Conservation (phyloP, 2,888 invertebrate species). For the Escarpia spicata region DNA sequence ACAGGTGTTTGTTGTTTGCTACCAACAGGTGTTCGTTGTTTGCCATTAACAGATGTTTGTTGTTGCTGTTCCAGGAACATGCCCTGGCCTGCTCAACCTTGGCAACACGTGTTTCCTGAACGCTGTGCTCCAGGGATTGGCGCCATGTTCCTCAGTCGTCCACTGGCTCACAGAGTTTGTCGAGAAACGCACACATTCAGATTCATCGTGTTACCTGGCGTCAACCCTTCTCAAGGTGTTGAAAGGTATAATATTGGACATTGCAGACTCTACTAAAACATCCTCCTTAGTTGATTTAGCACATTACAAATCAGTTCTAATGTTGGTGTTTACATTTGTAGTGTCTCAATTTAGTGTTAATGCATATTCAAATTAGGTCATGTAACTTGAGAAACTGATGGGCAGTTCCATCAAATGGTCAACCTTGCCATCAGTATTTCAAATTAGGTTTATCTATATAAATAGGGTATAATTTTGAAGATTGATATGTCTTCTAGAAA, state of each 20-base stretch:
- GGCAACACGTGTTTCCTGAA: slow-evolving; percentile 94
- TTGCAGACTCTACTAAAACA: no score
- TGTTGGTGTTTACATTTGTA: neutral
- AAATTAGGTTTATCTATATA: no score
- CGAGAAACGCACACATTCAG: slow-evolving; percentile 31
- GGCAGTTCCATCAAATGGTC: no score
- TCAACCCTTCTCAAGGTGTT: slow-evolving; percentile 50
- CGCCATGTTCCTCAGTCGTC: slow-evolving; percentile 85
- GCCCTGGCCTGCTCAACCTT: slow-evolving; percentile 83
- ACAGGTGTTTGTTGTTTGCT: neutral
- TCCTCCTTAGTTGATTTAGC: neutral
- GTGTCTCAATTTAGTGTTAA: no score
- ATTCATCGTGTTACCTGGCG: slow-evolving; percentile 45
- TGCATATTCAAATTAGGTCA: neutral
- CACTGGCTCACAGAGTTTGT: slow-evolving; percentile 77
- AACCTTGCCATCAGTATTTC: no score
- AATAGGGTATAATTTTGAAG: no score
- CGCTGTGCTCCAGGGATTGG: slow-evolving; percentile 87
- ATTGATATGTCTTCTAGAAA: no score
- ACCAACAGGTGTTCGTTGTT: neutral
- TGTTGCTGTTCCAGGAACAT: slow-evolving; percentile 50
- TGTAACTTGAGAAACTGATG: no score
- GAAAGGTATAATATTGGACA: slow-evolving; percentile 46
- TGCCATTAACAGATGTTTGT: neutral
- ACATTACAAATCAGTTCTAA: slow-evolving; percentile 14